Base-by-base conservation (phyloP, 2,888 invertebrate species). In the Nemurella pictetii region DNA sequence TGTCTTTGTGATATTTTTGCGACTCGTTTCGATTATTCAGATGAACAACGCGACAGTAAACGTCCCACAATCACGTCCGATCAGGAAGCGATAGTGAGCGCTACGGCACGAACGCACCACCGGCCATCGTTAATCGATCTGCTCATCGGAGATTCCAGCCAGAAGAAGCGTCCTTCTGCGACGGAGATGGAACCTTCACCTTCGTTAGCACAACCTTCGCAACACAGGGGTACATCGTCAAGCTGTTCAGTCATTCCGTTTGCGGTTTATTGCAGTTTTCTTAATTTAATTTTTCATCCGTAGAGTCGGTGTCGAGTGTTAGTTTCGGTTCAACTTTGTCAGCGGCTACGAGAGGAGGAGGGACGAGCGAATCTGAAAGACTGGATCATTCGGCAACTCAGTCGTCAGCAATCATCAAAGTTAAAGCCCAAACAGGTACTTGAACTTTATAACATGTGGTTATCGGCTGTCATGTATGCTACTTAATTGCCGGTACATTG, bases 61-160 rank as follows among this genome's bases (percentile, higher is more conserved):
- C 77, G 84, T 28, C 80, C 83, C 25, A 84, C 85, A n/a, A 78
- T 85, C 55, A 55, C 85, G 5, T 35, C 82, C 9, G 87, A 87
- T 29, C 86, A 86, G 55, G 84, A 80, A 75, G 28, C 27, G 30
- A 27, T 75, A 28, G 84, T 83, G 12, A 83, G 86, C 27, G 84
- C 85, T 9, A 83, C 86, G 15, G 85, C 90, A 2, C 89, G 92
- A 26, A 36, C 82, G 7, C 93, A 93, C 80, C 94, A 94, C 87
- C 90, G 95, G 83, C 94, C 94, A 28, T 95, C 95, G 0, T 89
- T 95, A 78, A 94, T 94, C 86, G 95, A 95, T 85, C 91, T 95
- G 85, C 91, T 94, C 74, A 94, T 94, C 25, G 94, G 94, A 0
- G 92, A 93, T 75, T 88, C 88, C 80, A 87, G 86, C 89, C 90